Evolutionary conservation across 2,888 invertebrate species (phyloP).

Genomic region (Zygaena filipendulae): DNA sequence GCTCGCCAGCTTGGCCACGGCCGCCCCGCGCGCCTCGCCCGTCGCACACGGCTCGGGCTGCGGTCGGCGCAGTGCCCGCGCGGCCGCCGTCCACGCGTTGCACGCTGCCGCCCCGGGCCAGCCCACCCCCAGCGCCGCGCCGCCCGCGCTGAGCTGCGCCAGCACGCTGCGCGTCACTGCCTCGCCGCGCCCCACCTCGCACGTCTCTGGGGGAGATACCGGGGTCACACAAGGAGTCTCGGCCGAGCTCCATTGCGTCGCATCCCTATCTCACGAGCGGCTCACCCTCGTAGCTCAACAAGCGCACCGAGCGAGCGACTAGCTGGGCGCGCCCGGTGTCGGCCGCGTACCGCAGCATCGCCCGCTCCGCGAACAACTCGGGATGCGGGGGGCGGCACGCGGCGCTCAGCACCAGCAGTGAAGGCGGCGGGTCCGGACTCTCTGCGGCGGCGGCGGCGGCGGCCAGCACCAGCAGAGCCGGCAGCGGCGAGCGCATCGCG

Average conservation of each 20-base stretch:
- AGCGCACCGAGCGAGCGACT: conserved; percentile 20
- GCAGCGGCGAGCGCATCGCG: conserved; percentile 30
- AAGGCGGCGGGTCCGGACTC: conserved; percentile 17
- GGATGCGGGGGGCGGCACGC: conserved; percentile 4
- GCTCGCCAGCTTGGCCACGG: conserved; percentile 21
- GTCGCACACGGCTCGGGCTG: conserved; percentile 35
- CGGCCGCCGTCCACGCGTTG: conserved; percentile 25
- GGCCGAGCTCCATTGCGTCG: conserved; percentile 31
- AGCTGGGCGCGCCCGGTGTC: conserved; percentile 15
- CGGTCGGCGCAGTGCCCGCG: conserved; percentile 29
- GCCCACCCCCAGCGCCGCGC: conserved; percentile 26
- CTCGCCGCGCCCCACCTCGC: conserved; percentile 21
- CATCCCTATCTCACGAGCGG: conserved; percentile 22
- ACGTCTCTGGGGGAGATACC: conserved; percentile 22
- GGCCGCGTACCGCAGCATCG: conserved; percentile 4
- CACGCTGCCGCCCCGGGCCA: conserved; percentile 27
- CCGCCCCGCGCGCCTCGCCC: conserved; percentile 34
- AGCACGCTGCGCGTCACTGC: conserved; percentile 21
- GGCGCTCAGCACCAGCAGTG: conserved; percentile 10
- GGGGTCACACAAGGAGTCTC: conserved; percentile 24
- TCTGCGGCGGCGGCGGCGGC: conserved; percentile 21
- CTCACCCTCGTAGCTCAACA: conserved; percentile 20
- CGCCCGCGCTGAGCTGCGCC: conserved; percentile 19
- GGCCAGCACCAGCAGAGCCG: conserved; percentile 25
- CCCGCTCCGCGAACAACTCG: too few species aligned